These are phyloP conservation scores for Cataglyphis altisquamis DNA, from an alignment of 2,888 invertebrate genomes.

Conservation along the genomic window DNA sequence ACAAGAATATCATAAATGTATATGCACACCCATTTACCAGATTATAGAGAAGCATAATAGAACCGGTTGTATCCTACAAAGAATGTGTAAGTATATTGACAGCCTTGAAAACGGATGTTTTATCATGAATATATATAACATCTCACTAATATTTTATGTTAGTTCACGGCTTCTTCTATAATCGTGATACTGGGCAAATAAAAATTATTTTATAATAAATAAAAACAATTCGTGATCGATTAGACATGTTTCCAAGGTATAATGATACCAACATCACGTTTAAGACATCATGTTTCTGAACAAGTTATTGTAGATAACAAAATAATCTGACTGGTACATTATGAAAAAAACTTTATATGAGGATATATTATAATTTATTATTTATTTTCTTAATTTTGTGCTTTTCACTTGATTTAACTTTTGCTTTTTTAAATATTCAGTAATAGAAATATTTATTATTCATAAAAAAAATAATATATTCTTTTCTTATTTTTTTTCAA, in stretches of 20 bases:
- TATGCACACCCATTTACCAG: conserved; percentile 29
- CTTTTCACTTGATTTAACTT: neutral
- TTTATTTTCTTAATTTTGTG: neutral
- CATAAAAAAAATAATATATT: neutral
- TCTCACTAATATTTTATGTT: conserved; percentile 30
- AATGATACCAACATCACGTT: conserved; percentile 14
- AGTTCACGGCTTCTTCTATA: conserved; percentile 10
- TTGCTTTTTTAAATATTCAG: neutral
- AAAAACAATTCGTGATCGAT: conserved; percentile 80
- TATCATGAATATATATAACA: conserved; percentile 71
- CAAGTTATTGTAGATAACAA: neutral
- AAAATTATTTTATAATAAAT: conserved; percentile 78
- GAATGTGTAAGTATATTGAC: conserved; percentile 67
- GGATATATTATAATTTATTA: neutral
- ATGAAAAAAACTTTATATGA: neutral
- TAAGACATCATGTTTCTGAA: neutral
- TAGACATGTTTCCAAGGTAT: conserved; percentile 15
- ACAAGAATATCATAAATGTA: neutral
- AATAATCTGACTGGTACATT: neutral
- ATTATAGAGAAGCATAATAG: conserved; percentile 61
- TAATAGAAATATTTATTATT: conserved; percentile 12
- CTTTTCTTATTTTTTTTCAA: neutral
- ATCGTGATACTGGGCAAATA: conserved; percentile 30
- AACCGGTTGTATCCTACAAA: conserved; percentile 77
- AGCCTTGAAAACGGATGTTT: conserved; percentile 76